phyloP scores from a whole-genome alignment of 1,140 invertebrate species.

The Calliphora vicina region DNA sequence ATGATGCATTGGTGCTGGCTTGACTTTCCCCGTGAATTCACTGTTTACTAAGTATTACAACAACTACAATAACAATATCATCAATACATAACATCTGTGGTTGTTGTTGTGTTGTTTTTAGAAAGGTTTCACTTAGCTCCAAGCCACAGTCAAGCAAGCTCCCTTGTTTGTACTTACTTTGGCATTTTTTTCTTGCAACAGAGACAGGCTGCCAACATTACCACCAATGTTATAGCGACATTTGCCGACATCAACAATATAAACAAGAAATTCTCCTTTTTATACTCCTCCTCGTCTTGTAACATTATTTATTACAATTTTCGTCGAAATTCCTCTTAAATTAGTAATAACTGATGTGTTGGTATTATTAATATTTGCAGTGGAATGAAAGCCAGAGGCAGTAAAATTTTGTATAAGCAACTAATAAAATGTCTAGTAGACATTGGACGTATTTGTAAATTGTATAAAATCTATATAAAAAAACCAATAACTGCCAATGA shows the following conservation, averaged over 20 bases:
- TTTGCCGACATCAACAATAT: slow-evolving; percentile 39
- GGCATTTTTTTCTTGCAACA: slow-evolving; percentile 59
- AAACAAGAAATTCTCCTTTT: slow-evolving; percentile 13
- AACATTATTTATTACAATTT: slow-evolving; percentile 16
- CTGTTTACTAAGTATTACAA: neutral
- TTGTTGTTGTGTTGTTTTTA: slow-evolving; percentile 5
- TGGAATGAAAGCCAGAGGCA: neutral
- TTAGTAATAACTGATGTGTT: neutral
- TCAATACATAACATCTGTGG: neutral
- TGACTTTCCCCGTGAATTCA: neutral
- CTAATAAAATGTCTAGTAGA: neutral
- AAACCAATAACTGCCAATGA: neutral
- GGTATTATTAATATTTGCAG: neutral
- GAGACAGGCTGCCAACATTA: slow-evolving; percentile 60
- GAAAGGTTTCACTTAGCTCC: neutral
- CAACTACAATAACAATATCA: neutral
- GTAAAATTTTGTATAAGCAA: neutral
- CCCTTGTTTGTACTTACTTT: slow-evolving; percentile 55
- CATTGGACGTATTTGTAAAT: slow-evolving; percentile 5
- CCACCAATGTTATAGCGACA: slow-evolving; percentile 48
- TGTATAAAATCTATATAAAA: neutral
- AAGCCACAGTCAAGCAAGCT: slow-evolving; percentile 48
- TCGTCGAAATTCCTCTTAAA: neutral
- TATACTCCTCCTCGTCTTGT: slow-evolving; percentile 25
- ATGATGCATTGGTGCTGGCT: neutral